These are phyloP conservation scores for Linhomoeus sp. DNA, from an alignment of 2,888 invertebrate genomes.

Conservation along the genomic window DNA sequence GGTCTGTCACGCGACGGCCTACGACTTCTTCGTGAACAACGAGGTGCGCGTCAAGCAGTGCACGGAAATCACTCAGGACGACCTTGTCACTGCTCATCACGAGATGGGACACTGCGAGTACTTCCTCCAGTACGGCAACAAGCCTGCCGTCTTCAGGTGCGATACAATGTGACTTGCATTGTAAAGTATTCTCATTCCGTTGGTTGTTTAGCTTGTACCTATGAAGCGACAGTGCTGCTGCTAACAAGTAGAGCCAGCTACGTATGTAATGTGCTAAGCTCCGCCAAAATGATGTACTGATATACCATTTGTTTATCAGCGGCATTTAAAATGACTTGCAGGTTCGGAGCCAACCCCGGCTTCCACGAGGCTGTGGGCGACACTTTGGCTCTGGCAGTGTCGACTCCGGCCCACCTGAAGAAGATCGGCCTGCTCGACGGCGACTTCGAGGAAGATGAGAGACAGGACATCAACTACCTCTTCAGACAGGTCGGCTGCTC, in stretches of 20 bases:
- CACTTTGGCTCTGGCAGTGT: slow-evolving; percentile 45
- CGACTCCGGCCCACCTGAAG: slow-evolving; percentile 43
- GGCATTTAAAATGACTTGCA: not conserved
- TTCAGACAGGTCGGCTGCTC: slow-evolving; percentile 37
- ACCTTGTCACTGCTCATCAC: slow-evolving; percentile 65
- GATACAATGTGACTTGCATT: too few relatives aligned
- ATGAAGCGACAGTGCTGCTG: too few relatives aligned
- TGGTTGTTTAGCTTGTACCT: too few relatives aligned
- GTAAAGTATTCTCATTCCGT: too few relatives aligned
- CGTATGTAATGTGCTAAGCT: too few relatives aligned
- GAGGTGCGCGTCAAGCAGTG: slow-evolving; percentile 8
- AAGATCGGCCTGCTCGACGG: slow-evolving; percentile 43
- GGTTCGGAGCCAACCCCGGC: slow-evolving; percentile 7
- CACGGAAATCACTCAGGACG: slow-evolving; percentile 45
- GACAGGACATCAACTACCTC: slow-evolving; percentile 63
- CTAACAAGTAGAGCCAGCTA: too few relatives aligned
- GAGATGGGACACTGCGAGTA: slow-evolving; percentile 59
- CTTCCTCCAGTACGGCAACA: slow-evolving; percentile 51
- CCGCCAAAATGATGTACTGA: too few relatives aligned
- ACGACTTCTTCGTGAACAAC: slow-evolving; percentile 19
- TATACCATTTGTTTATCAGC: too few relatives aligned
- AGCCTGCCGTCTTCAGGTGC: slow-evolving; percentile 36
- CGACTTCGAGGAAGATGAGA: slow-evolving; percentile 33
- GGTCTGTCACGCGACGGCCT: slow-evolving; percentile 25
- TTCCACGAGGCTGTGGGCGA: slow-evolving; percentile 39